phyloP scores from a whole-genome alignment of 92 coral and sea anemone species.

The Parazoanthus darwini region DNA sequence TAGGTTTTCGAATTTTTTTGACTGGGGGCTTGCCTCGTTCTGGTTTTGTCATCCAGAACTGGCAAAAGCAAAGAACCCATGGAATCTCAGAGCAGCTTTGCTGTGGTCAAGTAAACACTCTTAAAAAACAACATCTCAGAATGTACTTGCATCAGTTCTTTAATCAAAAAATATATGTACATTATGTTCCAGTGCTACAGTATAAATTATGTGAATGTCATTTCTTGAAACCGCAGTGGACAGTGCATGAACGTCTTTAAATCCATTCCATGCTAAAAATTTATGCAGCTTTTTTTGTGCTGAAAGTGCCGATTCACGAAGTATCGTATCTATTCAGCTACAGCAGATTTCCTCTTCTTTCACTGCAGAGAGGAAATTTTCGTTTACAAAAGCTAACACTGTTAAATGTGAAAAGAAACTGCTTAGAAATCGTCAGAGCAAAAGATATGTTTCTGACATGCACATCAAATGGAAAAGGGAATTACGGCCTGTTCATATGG shows the following conservation, averaged over 20 bases:
- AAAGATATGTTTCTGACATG: neutral
- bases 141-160: neutral
- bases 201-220: neutral
- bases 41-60: too few species aligned
- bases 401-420: neutral
- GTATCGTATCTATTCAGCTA: too few species aligned
- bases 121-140: neutral
- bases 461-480: neutral
- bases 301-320: neutral
- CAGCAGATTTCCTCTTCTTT: neutral
- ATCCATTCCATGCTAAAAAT: neutral
- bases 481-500: too few species aligned
- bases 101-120: neutral
- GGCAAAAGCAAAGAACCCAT: too few species aligned
- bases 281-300: neutral
- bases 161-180: constrained; percentile 21
- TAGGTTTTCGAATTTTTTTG: too few species aligned
- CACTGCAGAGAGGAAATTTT: neutral
- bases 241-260: neutral
- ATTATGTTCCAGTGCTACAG: neutral
- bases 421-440: neutral
- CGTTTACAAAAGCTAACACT: neutral
- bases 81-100: neutral
- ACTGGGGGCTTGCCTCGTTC: too few species aligned
- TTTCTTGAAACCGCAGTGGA: neutral